These are phyloP conservation scores for Leucosticte australis DNA, from an alignment of 2,113 vertebrate species.

Conservation along the genomic window DNA sequence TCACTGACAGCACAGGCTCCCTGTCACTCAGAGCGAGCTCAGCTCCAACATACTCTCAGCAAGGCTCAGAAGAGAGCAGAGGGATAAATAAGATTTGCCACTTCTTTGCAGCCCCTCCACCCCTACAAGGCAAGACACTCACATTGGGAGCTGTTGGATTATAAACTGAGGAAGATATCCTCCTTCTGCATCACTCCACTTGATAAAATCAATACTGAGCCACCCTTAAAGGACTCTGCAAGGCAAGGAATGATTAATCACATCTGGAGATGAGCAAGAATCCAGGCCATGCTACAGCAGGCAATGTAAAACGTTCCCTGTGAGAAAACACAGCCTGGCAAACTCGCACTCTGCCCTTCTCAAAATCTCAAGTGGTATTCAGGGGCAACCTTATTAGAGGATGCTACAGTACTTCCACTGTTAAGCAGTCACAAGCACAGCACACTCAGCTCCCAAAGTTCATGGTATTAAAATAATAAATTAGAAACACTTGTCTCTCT, in stretches of 20 bases:
- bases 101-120: not conserved
- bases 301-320: not conserved
- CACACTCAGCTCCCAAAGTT: not conserved
- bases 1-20: not conserved
- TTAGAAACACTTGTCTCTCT: not conserved
- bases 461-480: constrained; percentile 18
- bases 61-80: not conserved
- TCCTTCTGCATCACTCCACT: not conserved
- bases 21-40: not conserved
- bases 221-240: not conserved
- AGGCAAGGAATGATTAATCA: not conserved
- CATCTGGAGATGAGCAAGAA: not conserved
- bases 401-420: not conserved
- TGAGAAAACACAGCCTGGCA: not conserved
- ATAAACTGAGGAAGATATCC: not conserved
- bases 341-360: not conserved
- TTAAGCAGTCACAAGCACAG: not conserved
- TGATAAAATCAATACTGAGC: not conserved
- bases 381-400: not conserved
- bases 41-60: not conserved
- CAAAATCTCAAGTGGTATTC: not conserved
- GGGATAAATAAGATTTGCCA: not conserved
- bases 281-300: not conserved
- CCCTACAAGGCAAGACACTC: not conserved
- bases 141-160: not conserved